A percentile compares a stretch with the other conserved stretches of the same genome.
Conservation (phyloP, 2,113 vertebrate species). For the Pollimyrus isidori region DNA sequence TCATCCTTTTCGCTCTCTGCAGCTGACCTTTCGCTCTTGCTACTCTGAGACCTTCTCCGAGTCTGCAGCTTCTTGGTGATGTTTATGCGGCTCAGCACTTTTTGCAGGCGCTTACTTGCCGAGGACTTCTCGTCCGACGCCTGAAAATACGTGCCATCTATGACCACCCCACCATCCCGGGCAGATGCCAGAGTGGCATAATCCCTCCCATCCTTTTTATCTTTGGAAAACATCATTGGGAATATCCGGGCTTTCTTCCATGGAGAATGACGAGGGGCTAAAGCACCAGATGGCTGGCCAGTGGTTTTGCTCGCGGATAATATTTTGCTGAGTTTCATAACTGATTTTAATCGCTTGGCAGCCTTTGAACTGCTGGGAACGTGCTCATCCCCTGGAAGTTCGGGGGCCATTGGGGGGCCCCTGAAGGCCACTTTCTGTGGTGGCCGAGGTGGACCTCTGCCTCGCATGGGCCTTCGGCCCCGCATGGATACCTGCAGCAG, state of each 20-base stretch:
- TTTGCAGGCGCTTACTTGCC: conserved; percentile 54
- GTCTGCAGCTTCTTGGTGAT: conserved; percentile 57
- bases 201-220: conserved; percentile 46
- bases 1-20: conserved; percentile 55
- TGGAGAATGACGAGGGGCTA: conserved; percentile 41
- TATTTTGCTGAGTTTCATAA: conserved; percentile 52
- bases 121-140: conserved; percentile 50
- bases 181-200: conserved; percentile 53
- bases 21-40: conserved; percentile 44
- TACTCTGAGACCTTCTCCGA: conserved; percentile 54
- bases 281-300: conserved; percentile 40
- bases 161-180: conserved; percentile 51
- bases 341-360: conserved; percentile 52
- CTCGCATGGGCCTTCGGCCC: conserved; percentile 41
- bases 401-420: conserved; percentile 29
- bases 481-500: conserved; percentile 59
- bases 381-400: conserved; percentile 14
- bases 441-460: conserved; percentile 41
- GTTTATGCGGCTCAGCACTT: conserved; percentile 60
- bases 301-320: conserved; percentile 38
- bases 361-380: conserved; percentile 11
- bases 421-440: conserved; percentile 47
- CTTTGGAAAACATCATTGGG: conserved; percentile 64
- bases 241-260: conserved; percentile 82
- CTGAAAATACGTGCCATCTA: conserved; percentile 72